phyloP scores from a whole-genome alignment of 2,888 invertebrate species.

The Cactoblastis cactorum region DNA sequence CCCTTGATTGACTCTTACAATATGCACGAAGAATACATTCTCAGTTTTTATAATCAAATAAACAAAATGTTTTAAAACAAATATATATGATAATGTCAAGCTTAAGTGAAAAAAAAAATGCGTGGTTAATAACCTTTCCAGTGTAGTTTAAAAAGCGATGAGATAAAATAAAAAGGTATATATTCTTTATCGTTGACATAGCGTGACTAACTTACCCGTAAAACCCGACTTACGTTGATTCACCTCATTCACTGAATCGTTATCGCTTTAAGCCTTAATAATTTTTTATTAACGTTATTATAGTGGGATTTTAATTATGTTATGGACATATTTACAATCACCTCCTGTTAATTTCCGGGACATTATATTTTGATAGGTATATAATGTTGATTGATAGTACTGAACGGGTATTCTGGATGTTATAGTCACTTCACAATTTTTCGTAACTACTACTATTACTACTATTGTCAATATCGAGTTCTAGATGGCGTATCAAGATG shows the following conservation, averaged over 20 bases:
- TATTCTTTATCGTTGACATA: too few species aligned
- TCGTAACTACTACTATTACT: not conserved
- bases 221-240: conserved; percentile 17
- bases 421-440: not conserved
- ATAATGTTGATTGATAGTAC: conserved; percentile 62
- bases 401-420: not conserved
- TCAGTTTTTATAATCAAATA: too few species aligned
- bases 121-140: too few species aligned
- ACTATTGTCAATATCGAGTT: too few species aligned
- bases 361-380: conserved; percentile 41
- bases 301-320: conserved; percentile 42
- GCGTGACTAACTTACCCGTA: conserved; percentile 7
- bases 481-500: too few species aligned
- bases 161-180: too few species aligned
- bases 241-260: conserved; percentile 16
- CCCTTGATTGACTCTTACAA: too few species aligned
- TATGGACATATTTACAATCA: conserved; percentile 42
- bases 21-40: too few species aligned
- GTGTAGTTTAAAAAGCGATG: too few species aligned
- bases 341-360: conserved; percentile 56
- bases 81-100: too few species aligned
- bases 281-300: conserved; percentile 33
- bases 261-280: conserved; percentile 22
- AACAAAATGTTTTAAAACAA: too few species aligned
- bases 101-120: too few species aligned